Base-by-base conservation (phyloP, 2,113 vertebrate genomes). In the Cacatua alba region DNA sequence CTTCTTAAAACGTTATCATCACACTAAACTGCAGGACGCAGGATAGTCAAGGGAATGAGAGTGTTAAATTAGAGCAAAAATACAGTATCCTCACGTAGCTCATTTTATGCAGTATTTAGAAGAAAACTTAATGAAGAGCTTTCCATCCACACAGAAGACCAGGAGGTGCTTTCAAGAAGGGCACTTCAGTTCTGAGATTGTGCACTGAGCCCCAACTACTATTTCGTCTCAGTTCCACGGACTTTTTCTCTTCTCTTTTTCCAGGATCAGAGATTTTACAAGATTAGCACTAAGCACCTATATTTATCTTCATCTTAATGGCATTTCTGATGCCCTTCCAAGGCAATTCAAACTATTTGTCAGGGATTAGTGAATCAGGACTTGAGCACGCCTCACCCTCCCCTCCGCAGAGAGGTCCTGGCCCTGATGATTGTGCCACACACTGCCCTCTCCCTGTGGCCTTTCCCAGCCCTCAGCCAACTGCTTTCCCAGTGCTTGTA, bases 401-500 rank as follows among this genome's bases (percentile, higher is more conserved):
- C 37, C 11, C 8, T 78, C 77, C 67, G 71, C 17, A 13, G 1
- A 1, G 62, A 57, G 79, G 5, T 12, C 15, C 57, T 49, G 64
- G 65, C 87, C 62, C 93, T 59, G 78, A 91, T 91, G 94, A 92
- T 3, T 0, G 9, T 9, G 28, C 12, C 6, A 1, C 75, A 49
- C 0, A 0, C 10, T 29, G 0, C 24, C 39, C 25, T n/a, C 7
- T 77, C 70, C 70, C 33, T 6, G 5, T 26, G 1, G 12, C 41
- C 60, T 65, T 84, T 24, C 86, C 76, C 80, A 64, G 67, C 33
- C 43, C 84, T 51, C 90, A 60, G 51, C 67, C 86, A 95, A 77
- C 91, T 96, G 91, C 72, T 79, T 65, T 69, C 82, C 84, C 75
- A 43, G 37, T 29, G 91, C 72, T 94, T 41, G 59, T 65, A 86